Conservation (phyloP, 2,797 vertebrate genomes). For the Fringilla coelebs region DNA sequence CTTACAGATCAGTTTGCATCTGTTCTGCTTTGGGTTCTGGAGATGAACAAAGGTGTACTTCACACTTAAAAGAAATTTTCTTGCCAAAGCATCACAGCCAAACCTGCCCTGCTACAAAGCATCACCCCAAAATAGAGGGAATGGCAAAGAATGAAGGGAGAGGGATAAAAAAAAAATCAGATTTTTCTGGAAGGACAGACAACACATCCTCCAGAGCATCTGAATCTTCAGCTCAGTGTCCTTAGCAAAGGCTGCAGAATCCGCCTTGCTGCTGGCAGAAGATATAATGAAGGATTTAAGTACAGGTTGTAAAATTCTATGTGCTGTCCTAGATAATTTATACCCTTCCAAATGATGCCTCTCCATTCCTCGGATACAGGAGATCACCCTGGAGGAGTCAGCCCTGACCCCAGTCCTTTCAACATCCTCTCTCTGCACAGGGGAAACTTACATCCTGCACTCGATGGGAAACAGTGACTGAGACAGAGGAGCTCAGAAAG, state of each 20-base stretch:
- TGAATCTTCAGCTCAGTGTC: neutral
- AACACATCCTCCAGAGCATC: neutral
- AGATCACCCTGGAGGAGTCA: constrained; percentile 27
- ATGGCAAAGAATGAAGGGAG: neutral
- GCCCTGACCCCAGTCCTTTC: constrained; percentile 29
- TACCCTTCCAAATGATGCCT: constrained; percentile 58
- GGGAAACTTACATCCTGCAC: neutral
- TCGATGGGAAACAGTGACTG: neutral
- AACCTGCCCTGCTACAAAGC: neutral
- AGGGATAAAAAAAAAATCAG: neutral
- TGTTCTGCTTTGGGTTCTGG: neutral
- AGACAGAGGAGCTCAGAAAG: neutral
- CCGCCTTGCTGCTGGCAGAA: neutral
- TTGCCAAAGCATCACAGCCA: neutral
- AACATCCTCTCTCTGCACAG: neutral
- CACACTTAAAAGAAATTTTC: neutral
- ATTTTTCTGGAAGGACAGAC: neutral
- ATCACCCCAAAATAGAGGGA: neutral
- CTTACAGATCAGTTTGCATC: neutral
- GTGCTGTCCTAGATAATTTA: constrained; percentile 39
- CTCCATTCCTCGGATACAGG: neutral
- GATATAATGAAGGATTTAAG: constrained; percentile 50
- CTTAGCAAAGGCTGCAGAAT: constrained; percentile 13
- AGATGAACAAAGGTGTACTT: neutral
- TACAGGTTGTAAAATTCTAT: constrained; percentile 39